Evolutionary conservation across 92 coral and sea anemone genomes (phyloP), one percentile per base, ranked within the genome.

Genomic region (Virgularia gustaviana): DNA sequence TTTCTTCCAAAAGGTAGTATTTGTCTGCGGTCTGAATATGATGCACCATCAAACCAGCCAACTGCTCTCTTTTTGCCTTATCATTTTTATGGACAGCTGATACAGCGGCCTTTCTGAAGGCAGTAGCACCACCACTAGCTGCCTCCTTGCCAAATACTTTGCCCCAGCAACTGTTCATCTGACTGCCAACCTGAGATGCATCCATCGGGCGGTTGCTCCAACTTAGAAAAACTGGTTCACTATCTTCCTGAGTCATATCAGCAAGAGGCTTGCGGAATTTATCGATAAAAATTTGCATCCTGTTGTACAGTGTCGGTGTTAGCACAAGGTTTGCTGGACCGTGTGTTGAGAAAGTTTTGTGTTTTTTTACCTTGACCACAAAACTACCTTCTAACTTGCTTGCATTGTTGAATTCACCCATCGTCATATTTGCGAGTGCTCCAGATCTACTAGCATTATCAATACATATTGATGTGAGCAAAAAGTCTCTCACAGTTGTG

Each of bases 351-450:
- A 64, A 24, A 0, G 84, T 83, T 38, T 83, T 83, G 80, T 78
- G 83, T n/a, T 33, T 49, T 83, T 70, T 30, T 12, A 83, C 76
- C 0, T 75, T 63, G 0, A 83, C 84, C 1, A 78, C 77, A 60
- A 78, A 31, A 19, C 74, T 70, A 54, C 72, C 76, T 39, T 32
- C 29, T n/a, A n/a, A n/a, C n/a, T n/a, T n/a, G n/a, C n/a, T n/a
- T n/a, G n/a, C n/a, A n/a, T n/a, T n/a, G n/a, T n/a, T n/a, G n/a
- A n/a, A n/a, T n/a, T n/a, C n/a, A n/a, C n/a, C n/a, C n/a, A n/a
- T n/a, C n/a, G n/a, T n/a, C n/a, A n/a, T n/a, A n/a, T n/a, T n/a
- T n/a, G n/a, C n/a, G n/a, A n/a, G n/a, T n/a, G n/a, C n/a, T n/a
- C n/a, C n/a, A n/a, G n/a, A n/a, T n/a, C n/a, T n/a, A n/a, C n/a